phyloP scores from a whole-genome alignment of 1,140 invertebrate species.

The Trichomalopsis sarcophagae region DNA sequence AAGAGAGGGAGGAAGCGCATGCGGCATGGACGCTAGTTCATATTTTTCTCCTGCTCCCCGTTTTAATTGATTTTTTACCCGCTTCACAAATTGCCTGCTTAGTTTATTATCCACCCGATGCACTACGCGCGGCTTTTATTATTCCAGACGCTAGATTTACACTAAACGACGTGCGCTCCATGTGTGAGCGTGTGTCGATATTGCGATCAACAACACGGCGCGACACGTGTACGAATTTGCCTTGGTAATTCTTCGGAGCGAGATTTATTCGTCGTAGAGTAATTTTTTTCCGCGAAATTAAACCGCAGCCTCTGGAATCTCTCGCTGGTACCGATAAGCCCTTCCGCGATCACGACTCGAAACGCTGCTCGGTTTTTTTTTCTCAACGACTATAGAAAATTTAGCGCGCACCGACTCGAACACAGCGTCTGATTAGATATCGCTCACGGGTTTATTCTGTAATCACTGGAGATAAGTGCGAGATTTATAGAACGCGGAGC shows the following conservation, averaged over 20 bases:
- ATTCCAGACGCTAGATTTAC: not conserved
- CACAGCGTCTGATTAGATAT: not conserved
- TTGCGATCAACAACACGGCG: not conserved
- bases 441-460: not conserved
- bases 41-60: conserved; percentile 17
- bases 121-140: conserved; percentile 3
- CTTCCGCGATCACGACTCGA: no score
- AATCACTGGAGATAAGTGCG: not conserved
- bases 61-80: conserved; percentile 43
- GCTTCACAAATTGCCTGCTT: conserved; percentile 39
- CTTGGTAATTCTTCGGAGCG: not conserved
- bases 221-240: not conserved
- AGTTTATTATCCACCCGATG: conserved; percentile 24
- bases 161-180: no score
- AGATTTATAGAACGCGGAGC: conserved; percentile 1
- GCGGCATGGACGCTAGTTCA: not conserved
- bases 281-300: not conserved
- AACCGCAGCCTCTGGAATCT: not conserved
- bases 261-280: not conserved
- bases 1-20: not conserved
- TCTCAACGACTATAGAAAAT: not conserved
- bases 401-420: not conserved
- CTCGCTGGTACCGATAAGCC: no score
- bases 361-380: not conserved
- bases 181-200: not conserved